These are phyloP conservation scores for Myiagra hebetior DNA, from an alignment of 2,113 vertebrate genomes.

Conservation along the genomic window DNA sequence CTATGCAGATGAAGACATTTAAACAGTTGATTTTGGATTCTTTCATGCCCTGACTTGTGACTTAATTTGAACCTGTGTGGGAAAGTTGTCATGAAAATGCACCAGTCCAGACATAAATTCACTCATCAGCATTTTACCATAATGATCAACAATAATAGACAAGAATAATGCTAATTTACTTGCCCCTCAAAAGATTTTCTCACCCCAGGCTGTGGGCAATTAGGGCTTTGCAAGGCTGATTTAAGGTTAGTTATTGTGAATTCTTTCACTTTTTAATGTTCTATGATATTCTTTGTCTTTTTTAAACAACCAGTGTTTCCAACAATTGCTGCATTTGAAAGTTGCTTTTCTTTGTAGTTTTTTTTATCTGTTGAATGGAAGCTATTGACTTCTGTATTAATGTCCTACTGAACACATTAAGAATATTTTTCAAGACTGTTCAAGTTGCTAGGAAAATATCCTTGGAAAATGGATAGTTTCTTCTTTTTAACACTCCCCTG, in stretches of 20 bases:
- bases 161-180: constrained; percentile 26
- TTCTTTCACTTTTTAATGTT: background rate
- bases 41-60: background rate
- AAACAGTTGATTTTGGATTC: background rate
- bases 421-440: background rate
- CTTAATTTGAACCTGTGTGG: background rate
- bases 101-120: background rate
- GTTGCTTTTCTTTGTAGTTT: background rate
- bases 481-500: background rate
- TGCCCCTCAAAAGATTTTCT: background rate
- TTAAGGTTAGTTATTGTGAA: background rate
- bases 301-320: background rate
- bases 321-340: background rate
- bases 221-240: background rate
- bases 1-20: background rate
- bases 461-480: background rate
- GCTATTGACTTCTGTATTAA: background rate
- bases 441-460: background rate
- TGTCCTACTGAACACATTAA: background rate
- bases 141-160: background rate
- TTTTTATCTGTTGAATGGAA: background rate
- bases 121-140: background rate
- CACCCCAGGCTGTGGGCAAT: background rate
- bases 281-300: background rate
- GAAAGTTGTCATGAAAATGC: background rate